Evolutionary conservation across 2,797 vertebrate genomes (phyloP).

Genomic region (Pantherophis vulpinus): DNA sequence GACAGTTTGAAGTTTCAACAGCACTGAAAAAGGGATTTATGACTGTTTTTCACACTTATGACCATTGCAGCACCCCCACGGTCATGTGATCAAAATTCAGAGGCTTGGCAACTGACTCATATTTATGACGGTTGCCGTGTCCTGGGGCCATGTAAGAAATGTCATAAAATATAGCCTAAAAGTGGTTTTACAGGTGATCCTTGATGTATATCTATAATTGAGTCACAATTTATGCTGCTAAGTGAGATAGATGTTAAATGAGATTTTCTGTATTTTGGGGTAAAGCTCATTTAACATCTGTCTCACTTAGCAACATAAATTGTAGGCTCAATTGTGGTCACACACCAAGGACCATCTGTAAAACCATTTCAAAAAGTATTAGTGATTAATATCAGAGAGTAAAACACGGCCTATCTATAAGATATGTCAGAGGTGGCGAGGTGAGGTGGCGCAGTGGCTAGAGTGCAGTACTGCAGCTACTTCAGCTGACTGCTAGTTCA

Average conservation of each 20-base stretch:
- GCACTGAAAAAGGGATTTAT: not conserved
- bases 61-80: not conserved
- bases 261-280: too few species aligned
- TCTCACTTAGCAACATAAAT: not conserved
- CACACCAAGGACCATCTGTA: not conserved
- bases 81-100: too few species aligned
- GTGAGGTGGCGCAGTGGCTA: too few species aligned
- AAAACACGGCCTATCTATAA: not conserved
- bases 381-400: not conserved
- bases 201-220: too few species aligned
- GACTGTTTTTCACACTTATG: not conserved
- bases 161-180: not conserved
- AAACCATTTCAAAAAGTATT: not conserved
- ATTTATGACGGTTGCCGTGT: not conserved
- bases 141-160: not conserved
- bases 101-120: not conserved
- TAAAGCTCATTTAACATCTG: not conserved
- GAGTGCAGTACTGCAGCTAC: too few species aligned
- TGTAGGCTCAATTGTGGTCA: not conserved
- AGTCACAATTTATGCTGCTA: too few species aligned
- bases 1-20: not conserved
- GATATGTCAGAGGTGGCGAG: not conserved
- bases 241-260: too few species aligned
- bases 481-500: too few species aligned
- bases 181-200: too few species aligned